A percentile compares a stretch with the other conserved stretches of the same genome.
phyloP scores from a whole-genome alignment of 2,888 invertebrate genomes.

The Parnassius orleans region DNA sequence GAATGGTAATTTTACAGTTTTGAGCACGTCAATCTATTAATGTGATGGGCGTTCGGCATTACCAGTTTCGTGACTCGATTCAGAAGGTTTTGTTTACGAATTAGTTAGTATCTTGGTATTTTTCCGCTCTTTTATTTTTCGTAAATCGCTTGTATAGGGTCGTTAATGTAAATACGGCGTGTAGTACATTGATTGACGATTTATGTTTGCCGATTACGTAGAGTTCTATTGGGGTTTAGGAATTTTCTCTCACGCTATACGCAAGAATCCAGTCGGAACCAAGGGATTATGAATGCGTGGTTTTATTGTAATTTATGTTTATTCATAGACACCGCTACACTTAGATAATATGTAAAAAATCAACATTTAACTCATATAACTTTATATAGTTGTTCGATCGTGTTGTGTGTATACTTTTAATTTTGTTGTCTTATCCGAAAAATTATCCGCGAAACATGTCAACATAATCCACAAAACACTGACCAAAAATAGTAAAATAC shows the following conservation, averaged over 20 bases:
- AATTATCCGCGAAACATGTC: no score
- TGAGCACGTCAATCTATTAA: slow-evolving; percentile 77
- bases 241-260: slow-evolving; percentile 3
- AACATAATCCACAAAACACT: no score
- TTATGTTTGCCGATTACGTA: slow-evolving; percentile 4
- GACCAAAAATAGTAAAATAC: no score
- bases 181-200: slow-evolving; percentile 29
- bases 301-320: not conserved
- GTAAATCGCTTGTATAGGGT: slow-evolving; percentile 27
- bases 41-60: slow-evolving; percentile 56
- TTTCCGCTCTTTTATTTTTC: slow-evolving; percentile 31
- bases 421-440: no score
- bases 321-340: no score
- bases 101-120: slow-evolving; percentile 40
- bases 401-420: no score
- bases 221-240: not conserved
- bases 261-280: not conserved
- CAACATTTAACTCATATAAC: no score
- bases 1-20: slow-evolving; percentile 78
- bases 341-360: no score
- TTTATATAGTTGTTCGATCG: no score
- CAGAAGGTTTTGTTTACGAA: slow-evolving; percentile 47
- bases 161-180: slow-evolving; percentile 46
- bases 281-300: no score
- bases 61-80: slow-evolving; percentile 66